Conservation (phyloP, 2,113 vertebrate genomes). For the Cricetomys ansorgei region DNA sequence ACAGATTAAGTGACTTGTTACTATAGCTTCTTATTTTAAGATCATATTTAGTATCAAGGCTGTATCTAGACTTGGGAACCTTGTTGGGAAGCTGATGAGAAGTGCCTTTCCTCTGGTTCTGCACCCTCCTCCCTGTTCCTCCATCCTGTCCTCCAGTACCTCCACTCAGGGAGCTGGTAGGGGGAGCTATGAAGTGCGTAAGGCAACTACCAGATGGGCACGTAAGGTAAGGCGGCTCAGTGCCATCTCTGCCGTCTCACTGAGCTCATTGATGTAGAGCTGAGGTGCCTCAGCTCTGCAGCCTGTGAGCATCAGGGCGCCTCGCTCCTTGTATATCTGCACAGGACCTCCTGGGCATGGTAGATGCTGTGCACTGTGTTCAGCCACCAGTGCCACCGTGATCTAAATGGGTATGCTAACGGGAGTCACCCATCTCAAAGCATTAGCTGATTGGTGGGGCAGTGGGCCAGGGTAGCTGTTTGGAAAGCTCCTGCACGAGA, state of each 20-base stretch:
- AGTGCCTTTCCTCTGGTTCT: background rate
- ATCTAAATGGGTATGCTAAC: background rate
- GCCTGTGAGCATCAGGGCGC: fast-evolving
- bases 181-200: background rate
- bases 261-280: fast-evolving
- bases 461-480: fast-evolving
- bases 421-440: background rate
- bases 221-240: fast-evolving
- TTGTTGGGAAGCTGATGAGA: background rate
- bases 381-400: fast-evolving
- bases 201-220: fast-evolving
- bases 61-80: background rate
- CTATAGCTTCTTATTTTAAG: background rate
- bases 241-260: background rate
- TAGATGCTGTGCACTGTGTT: background rate
- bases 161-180: background rate
- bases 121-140: background rate
- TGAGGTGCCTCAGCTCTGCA: background rate
- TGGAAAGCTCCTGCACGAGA: background rate
- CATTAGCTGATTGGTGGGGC: background rate
- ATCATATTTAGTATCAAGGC: background rate
- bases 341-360: background rate
- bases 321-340: fast-evolving
- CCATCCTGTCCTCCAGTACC: background rate
- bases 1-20: background rate